A percentile compares a stretch with the other conserved stretches of the same genome.
Evolutionary conservation across 2,113 vertebrate genomes (phyloP).

Genomic region (Daphoenositta chrysoptera): DNA sequence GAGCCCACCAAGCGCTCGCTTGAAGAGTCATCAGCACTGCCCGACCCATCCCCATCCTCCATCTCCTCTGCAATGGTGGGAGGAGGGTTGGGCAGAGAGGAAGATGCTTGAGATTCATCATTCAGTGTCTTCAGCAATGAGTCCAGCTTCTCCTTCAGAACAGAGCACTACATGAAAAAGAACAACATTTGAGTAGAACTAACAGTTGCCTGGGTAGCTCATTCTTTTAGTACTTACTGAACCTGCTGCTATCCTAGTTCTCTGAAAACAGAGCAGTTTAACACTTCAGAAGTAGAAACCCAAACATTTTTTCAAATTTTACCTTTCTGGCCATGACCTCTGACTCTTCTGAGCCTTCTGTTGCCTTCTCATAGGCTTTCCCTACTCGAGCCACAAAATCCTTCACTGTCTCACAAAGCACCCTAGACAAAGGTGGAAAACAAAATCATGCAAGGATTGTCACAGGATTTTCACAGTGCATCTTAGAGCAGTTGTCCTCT

Average conservation of each 20-base stretch:
- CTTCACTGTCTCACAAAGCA: slow-evolving; percentile 97
- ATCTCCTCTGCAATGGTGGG: slow-evolving; percentile 91
- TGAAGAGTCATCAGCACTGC: slow-evolving; percentile 43
- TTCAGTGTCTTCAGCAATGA: slow-evolving; percentile 90
- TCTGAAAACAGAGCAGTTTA: neutral
- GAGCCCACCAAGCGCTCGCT: slow-evolving; percentile 54
- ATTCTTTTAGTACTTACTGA: neutral
- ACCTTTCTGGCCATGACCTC: slow-evolving; percentile 97
- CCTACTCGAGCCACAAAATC: slow-evolving; percentile 96
- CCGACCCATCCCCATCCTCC: slow-evolving; percentile 77
- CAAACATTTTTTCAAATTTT: neutral
- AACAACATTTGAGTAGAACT: neutral
- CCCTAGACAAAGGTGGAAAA: slow-evolving; percentile 70
- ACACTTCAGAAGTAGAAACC: neutral
- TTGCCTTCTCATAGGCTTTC: slow-evolving; percentile 91
- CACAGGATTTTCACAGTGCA: neutral
- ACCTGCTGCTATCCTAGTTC: neutral
- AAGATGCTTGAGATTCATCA: slow-evolving; percentile 89
- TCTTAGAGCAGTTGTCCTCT: neutral
- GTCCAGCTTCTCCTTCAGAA: slow-evolving; percentile 95
- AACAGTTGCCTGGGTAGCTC: neutral
- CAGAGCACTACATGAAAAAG: slow-evolving; percentile 78
- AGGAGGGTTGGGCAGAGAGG: slow-evolving; percentile 78
- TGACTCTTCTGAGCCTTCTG: slow-evolving; percentile 88
- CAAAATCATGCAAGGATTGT: neutral